Conservation (phyloP, 2,113 vertebrate genomes). For the Xenopus laevis region DNA sequence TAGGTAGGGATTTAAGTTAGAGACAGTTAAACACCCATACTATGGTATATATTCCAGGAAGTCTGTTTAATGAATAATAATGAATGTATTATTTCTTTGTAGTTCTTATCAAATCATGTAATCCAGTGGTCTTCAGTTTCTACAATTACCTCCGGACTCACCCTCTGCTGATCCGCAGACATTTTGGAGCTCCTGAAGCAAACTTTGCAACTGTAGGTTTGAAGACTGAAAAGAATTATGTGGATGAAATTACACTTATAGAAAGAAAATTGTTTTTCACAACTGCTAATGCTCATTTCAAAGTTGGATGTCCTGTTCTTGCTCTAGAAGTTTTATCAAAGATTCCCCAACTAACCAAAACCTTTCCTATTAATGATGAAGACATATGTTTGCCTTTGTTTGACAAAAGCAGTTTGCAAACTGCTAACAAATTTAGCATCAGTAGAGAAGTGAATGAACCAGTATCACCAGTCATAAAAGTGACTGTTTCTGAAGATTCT, state of each 20-base stretch:
- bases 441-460: conserved; percentile 50
- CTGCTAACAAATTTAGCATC: conserved; percentile 59
- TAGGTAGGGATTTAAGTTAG: no score
- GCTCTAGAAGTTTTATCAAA: conserved; percentile 96
- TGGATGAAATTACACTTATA: conserved; percentile 95
- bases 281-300: conserved; percentile 97
- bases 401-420: conserved; percentile 42
- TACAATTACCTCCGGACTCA: conserved; percentile 97
- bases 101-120: conserved; percentile 90
- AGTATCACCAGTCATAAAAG: conserved; percentile 52
- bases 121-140: conserved; percentile 96
- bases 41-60: no score
- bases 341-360: conserved; percentile 88
- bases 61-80: no score
- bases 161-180: conserved; percentile 88
- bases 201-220: no score
- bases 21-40: no score
- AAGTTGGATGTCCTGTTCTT: conserved; percentile 94
- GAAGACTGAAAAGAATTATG: conserved; percentile 71
- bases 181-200: conserved; percentile 80
- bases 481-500: conserved; percentile 53
- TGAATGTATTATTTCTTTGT: conserved; percentile 29
- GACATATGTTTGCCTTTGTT: conserved; percentile 35
- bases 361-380: conserved; percentile 56
- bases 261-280: conserved; percentile 98